These are phyloP conservation scores for Dicaeum eximium DNA, from an alignment of 2,113 vertebrate species.

Conservation along the genomic window DNA sequence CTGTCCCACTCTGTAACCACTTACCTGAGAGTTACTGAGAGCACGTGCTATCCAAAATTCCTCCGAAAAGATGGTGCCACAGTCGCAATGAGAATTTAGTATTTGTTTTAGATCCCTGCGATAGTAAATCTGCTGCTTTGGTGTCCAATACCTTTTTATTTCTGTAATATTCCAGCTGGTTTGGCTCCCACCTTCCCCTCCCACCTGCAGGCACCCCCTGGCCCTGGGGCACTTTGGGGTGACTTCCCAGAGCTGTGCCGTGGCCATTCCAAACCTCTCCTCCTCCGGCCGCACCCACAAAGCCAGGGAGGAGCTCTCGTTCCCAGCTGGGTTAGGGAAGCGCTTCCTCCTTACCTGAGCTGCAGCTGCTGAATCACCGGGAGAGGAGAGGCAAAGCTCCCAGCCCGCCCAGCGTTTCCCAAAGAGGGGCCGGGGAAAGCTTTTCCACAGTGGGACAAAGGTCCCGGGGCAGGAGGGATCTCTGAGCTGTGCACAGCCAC, in stretches of 20 bases:
- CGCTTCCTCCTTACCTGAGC: background rate
- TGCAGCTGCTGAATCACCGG: background rate
- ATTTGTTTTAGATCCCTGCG: fast-evolving
- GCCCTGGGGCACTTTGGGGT: background rate
- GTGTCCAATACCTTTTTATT: background rate
- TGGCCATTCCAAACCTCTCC: background rate
- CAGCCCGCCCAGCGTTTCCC: background rate
- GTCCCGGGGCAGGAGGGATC: background rate
- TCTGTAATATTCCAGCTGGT: background rate
- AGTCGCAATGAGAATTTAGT: background rate
- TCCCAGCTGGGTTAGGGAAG: background rate
- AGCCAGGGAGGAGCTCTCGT: background rate
- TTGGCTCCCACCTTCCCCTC: background rate
- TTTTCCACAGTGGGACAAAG: background rate
- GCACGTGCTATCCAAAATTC: background rate
- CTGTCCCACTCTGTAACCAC: background rate
- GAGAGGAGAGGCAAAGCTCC: background rate
- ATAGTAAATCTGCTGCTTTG: background rate
- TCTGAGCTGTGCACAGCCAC: background rate
- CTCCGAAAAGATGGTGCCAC: background rate
- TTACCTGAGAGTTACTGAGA: background rate
- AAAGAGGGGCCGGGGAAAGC: background rate
- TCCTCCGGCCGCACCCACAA: background rate
- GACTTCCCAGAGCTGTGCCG: background rate
- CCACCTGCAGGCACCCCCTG: background rate